Base-by-base conservation (phyloP, 2,797 vertebrate species). In the Chrysocyon brachyurus region DNA sequence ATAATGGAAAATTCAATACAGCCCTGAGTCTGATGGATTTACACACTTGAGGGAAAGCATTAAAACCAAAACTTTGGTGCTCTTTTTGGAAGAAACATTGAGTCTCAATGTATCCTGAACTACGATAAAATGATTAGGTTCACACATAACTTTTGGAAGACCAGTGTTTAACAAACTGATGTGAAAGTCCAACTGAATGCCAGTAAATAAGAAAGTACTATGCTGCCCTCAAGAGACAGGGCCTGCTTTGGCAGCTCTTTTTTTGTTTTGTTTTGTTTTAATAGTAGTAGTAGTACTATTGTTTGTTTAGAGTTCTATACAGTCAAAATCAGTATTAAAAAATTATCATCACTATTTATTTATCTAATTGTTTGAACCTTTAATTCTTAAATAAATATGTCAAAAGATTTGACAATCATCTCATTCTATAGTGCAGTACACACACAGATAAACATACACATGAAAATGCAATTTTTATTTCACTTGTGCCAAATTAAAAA, bases 321-420 rank as follows among this genome's bases (percentile, higher is more conserved):
- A 46, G 2, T 33, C 52, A 93, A 68, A 92, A 59, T 64, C 11
- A 73, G 24, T 4, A 70, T 90, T 68, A 2, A 1, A 70, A 14
- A 36, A 24, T 24, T 1, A 56, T 36, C 77, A 1, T 56, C n/a
- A 93, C 12, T 36, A 17, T 57, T 9, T 87, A 28, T 36, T 66
- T 91, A 68, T 87, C 11, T 68, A 72, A 66, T 73, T 46, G 17
- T 36, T 61, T 75, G 24, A 73, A 93, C 6, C 2, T 2, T 57
- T 36, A 87, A 73, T 61, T 88, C 17, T 91, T 88, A 33, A 64
- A 49, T 94, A 87, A 68, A 31, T 89, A 19, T 73, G 6, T 46
- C 46, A 90, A 31, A 3, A 3, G 59, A 75, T 49, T 86, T 73
- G 16, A 73, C 26, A 40, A 22, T 61, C 8, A 2, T 73, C 4